Percentiles rank a stretch among this genome's conserved stretches.
phyloP scores from a whole-genome alignment of 2,888 invertebrate species.

The Epistrophe grossulariae region DNA sequence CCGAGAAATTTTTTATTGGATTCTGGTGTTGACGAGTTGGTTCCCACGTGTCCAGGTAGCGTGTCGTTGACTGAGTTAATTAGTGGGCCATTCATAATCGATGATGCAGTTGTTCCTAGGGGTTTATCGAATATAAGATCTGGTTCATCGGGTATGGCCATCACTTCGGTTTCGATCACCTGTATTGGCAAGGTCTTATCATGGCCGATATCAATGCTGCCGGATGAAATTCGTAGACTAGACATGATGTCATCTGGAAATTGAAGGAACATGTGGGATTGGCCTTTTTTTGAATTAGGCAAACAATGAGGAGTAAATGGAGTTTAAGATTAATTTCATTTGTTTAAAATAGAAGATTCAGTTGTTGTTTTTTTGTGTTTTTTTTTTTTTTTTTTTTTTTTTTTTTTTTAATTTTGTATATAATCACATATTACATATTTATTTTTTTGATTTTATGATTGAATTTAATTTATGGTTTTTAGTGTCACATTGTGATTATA shows the following conservation, averaged over 20 bases:
- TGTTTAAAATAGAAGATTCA: constrained; percentile 66
- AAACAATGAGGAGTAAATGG: constrained; percentile 74
- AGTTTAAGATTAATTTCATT: constrained; percentile 73
- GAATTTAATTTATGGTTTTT: constrained; percentile 9
- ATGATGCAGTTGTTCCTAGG: constrained; percentile 54
- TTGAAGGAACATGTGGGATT: constrained; percentile 75
- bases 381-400: constrained; percentile 33
- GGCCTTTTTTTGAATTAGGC: constrained; percentile 71
- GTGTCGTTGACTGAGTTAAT: constrained; percentile 48
- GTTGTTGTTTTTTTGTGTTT: constrained; percentile 36
- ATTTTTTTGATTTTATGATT: background rate
- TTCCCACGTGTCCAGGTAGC: constrained; percentile 32
- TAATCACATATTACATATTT: too few relatives aligned
- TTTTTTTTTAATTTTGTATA: constrained; percentile 15
- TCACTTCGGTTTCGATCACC: constrained; percentile 73
- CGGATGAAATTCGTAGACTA: constrained; percentile 68
- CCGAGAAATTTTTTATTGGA: constrained; percentile 54
- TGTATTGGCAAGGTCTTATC: constrained; percentile 67
- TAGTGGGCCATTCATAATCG: constrained; percentile 44
- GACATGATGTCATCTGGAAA: constrained; percentile 76
- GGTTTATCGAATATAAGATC: constrained; percentile 71
- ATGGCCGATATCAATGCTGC: constrained; percentile 67
- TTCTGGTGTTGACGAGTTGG: constrained; percentile 37
- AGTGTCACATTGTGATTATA: constrained; percentile 6
- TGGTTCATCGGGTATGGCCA: constrained; percentile 71